Base-by-base conservation (phyloP, 2,797 vertebrate genomes). In the Nannoperca obscura region DNA sequence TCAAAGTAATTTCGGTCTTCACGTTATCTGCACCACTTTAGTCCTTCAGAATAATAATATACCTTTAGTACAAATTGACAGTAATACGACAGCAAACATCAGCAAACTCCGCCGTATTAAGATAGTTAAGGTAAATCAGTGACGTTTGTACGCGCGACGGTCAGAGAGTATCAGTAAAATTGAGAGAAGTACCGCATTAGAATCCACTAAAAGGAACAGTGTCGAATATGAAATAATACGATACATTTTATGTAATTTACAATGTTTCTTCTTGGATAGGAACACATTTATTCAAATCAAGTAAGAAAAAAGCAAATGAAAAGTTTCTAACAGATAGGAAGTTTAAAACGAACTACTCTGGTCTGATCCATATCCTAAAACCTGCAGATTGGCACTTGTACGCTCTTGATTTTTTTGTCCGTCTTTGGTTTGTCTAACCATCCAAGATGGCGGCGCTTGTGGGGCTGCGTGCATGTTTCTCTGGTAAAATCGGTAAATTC, bases 391-490 rank as follows among this genome's bases (percentile, higher is more conserved):
- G 10, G 3, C 10, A 24, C 3, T 14, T n/a, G 34, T 34, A 34
- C 34, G 36, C 36, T 10, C 90, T 90, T 88, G 40, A 44, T 5
- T 2, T 5, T 38, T 10, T 24, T 0, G 0, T 0, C 80, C 6
- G 0, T 84, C 92, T 92, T 89, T 67, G 89, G 14, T 65, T 83
- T 36, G 70, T 47, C 57, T 62, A 40, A 60, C 27, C 62, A 81
- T 80, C 80, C 86, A 95, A 95, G 90, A 96, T 96, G 95, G 95
- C 95, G 81, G 90, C 94, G 92, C 90, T 96, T 36, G 76, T 95
- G 47, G 91, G 93, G 0, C 14, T 95, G 46, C 94, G 95, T 81
- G 94, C 95, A 30, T 95, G 93, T 85, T 83, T 94, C 78, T 95
- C 95, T 1, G 95, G 95, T 95, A 93, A 93, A 89, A 86, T 11